Base-by-base conservation (phyloP, 2,888 invertebrate genomes). In the Meteorus cinctellus region DNA sequence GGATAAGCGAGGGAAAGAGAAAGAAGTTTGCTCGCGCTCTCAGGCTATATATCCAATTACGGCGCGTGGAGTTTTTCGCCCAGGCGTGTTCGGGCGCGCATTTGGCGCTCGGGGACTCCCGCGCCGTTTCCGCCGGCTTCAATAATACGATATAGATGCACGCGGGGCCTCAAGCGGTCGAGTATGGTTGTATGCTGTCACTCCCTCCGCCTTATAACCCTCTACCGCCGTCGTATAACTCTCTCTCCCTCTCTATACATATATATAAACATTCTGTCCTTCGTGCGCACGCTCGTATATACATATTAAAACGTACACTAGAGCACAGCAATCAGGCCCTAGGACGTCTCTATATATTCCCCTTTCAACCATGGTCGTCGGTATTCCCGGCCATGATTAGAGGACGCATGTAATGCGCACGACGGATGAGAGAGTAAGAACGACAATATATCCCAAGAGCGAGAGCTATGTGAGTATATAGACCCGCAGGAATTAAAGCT, bases 321-420 rank as follows among this genome's bases (percentile, higher is more conserved):
- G 84, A 83, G 85, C 84, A 83, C 82, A 84, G 86, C 86, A 86
- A 86, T 86, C 85, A 86, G 84, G 83, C 80, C 81, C 82, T 82
- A 83, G 84, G 84, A 87, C 85, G 83, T 87, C 86, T 86, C 84
- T 86, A 87, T 86, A 83, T 45, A 82, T 74, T 68, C 62, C 76
- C 75, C 66, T 70, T 77, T 72, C 66, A 48, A 62, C 71, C 55
- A 31, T 55, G 55, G 19, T 55, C 74, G 84, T 83, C 86, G 86
- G 86, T 84, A 84, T 85, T 85, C 82, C 82, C 82, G 84, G 76
- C 80, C 85, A 84, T 85, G 86, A 86, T 86, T 86, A 86, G 85
- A 86, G 86, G 86, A 86, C 84, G 80, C 83, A 81, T 79, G 78
- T 81, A 76, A 75, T 76, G 63, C 74, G 72, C 66, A 71, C 72